Percentiles rank a stretch among this genome's conserved stretches.
Evolutionary conservation across 37 sponge, comb jelly and placozoan genomes (phyloP).

Genomic region (Ephydatia muelleri): DNA sequence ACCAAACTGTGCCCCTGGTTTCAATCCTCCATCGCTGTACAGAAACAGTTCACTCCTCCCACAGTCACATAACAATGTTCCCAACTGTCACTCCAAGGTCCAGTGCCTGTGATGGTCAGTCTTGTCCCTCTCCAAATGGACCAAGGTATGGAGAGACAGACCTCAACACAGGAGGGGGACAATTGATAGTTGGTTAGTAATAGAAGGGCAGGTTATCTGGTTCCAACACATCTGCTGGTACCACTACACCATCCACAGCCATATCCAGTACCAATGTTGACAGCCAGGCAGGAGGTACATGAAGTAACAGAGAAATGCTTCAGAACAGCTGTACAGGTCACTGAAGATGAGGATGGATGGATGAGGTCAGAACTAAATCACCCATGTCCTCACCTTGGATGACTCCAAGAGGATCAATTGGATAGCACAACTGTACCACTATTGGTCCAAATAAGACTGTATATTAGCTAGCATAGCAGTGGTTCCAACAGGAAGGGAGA

Average conservation of each 20-base stretch:
- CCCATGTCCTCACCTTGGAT: neutral
- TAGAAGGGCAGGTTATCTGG: neutral
- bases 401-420: neutral
- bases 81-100: conserved; percentile 63
- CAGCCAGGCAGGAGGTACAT: neutral
- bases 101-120: conserved; percentile 70
- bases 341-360: neutral
- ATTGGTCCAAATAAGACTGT: neutral
- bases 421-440: neutral
- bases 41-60: conserved; percentile 29
- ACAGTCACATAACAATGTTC: conserved; percentile 58
- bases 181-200: neutral
- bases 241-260: neutral
- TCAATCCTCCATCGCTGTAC: conserved; percentile 14
- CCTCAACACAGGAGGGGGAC: conserved; percentile 49
- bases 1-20: conserved; percentile 22
- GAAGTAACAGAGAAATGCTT: neutral
- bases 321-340: neutral
- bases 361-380: neutral
- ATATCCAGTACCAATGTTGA: neutral
- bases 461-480: neutral
- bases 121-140: conserved; percentile 76
- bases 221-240: neutral
- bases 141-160: conserved; percentile 55
- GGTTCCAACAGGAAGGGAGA: conserved; percentile 1